Conservation (phyloP, 2,888 invertebrate genomes). For the Rhagonycha fulva region DNA sequence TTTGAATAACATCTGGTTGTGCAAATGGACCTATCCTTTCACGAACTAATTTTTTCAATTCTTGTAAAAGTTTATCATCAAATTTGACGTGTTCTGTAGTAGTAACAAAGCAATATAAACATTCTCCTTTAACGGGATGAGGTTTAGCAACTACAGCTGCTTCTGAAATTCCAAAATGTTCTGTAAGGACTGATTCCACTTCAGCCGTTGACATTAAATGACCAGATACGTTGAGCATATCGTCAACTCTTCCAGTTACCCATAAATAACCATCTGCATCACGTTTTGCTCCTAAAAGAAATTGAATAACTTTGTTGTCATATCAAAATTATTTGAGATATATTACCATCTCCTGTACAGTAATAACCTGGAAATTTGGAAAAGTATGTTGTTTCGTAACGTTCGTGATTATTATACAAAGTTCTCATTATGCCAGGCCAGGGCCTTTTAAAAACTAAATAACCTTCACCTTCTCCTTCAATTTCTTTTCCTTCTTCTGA, state of each 20-base stretch:
- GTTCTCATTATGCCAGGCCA: conserved; percentile 99
- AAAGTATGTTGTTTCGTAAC: conserved; percentile 92
- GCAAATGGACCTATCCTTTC: conserved; percentile 95
- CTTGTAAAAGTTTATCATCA: conserved; percentile 69
- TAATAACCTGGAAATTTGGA: conserved; percentile 96
- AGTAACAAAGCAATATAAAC: conserved; percentile 95
- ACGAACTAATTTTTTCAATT: conserved; percentile 80
- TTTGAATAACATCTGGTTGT: conserved; percentile 90
- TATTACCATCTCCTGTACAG: conserved; percentile 94
- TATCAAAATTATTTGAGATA: conserved; percentile 1
- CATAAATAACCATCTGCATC: conserved; percentile 95
- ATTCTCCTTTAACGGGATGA: conserved; percentile 95
- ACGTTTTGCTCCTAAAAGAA: conserved; percentile 75
- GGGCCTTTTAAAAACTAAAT: conserved; percentile 89
- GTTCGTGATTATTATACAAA: conserved; percentile 86
- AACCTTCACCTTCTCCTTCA: conserved; percentile 90
- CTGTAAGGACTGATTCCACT: conserved; percentile 81
- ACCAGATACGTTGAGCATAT: conserved; percentile 98
- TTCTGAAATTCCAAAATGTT: conserved; percentile 82
- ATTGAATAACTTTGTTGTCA: conserved; percentile 19
- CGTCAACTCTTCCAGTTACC: conserved; percentile 97
- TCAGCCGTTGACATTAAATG: conserved; percentile 98
- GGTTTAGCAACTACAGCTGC: conserved; percentile 96
- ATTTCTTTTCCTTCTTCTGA: conserved; percentile 87
- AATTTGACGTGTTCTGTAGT: conserved; percentile 78